phyloP scores from a whole-genome alignment of 2,888 invertebrate genomes.

The Choristoneura rosaceana region DNA sequence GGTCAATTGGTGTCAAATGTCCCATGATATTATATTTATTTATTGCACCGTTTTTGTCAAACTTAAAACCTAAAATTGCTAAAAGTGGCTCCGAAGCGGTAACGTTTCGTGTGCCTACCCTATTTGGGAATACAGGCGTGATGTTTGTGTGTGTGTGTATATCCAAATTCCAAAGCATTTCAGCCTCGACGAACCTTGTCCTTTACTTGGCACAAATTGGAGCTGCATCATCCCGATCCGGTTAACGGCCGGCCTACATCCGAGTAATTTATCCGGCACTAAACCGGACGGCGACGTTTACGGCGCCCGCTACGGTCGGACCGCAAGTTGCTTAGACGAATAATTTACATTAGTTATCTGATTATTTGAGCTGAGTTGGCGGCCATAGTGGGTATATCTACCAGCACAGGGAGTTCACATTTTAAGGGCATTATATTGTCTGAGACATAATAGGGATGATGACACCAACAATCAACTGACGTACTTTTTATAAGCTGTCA shows the following conservation, averaged over 20 bases:
- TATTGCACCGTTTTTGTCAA: too few species aligned
- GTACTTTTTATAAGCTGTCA: too few species aligned
- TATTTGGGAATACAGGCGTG: too few species aligned
- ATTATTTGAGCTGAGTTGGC: not conserved
- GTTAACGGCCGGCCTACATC: conserved; percentile 12
- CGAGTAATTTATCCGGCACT: conserved; percentile 20
- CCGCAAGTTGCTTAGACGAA: not conserved
- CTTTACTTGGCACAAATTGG: conserved; percentile 8
- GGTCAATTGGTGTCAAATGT: too few species aligned
- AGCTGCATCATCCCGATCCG: conserved; percentile 11
- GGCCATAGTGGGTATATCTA: not conserved
- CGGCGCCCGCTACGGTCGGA: not conserved
- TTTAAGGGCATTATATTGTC: too few species aligned
- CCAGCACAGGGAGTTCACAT: not conserved
- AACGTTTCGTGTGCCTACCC: too few species aligned
- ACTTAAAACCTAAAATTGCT: too few species aligned
- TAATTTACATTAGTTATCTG: conserved; percentile 18
- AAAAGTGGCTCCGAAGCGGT: too few species aligned
- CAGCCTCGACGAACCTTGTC: not conserved
- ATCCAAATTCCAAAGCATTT: not conserved
- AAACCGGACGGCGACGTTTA: conserved; percentile 21
- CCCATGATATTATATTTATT: too few species aligned
- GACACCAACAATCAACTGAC: too few species aligned
- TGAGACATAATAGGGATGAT: too few species aligned
- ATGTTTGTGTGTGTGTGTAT: not conserved